Base-by-base conservation (phyloP, 1,140 invertebrate genomes). In the Delia radicum region DNA sequence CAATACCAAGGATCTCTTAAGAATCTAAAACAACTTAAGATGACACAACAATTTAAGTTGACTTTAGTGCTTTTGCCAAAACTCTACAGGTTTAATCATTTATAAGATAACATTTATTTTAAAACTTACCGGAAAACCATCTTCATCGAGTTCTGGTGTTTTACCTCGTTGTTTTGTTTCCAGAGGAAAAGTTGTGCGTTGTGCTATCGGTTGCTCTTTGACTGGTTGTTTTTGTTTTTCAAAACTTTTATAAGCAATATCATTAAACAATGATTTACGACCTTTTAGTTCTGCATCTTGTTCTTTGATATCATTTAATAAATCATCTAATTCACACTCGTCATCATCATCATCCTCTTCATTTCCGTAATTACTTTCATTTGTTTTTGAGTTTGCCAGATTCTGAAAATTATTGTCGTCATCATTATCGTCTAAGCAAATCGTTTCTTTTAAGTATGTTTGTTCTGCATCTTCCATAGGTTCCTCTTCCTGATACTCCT, bases 231-330 rank as follows among this genome's bases (percentile, higher is more conserved):
- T 48, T 55, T 42, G n/a, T 13, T 76, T 77, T 42, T 83, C 81
- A 31, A 82, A 81, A 37, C 80, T 80, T 4, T 71, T 65, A 69
- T 82, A 82, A 1, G 78, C 75, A 31, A 74, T 82, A 37, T 79
- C 77, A 71, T 80, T 79, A 21, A 78, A 85, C 48, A 80, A 69
- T 0, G 84, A 85, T 69, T 75, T 78, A 6, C 81, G 78, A 2
- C 84, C 84, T 42, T 80, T 77, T 29, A 80, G 33, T 12, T 78
- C 63, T 29, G 79, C 78, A 18, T 84, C 78, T 67, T 83, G 79
- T 27, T 81, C 15, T 77, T 79, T 67, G 81, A 85, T 73, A 79
- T 80, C 80, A 74, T 33, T 37, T 78, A 73, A 75, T 78, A 24
- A 74, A 74, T 79, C 78, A 75, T 82, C 76, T 21, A 79, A 73